phyloP scores from a whole-genome alignment of 2,797 vertebrate genomes.

The Eutrigla gurnardus region DNA sequence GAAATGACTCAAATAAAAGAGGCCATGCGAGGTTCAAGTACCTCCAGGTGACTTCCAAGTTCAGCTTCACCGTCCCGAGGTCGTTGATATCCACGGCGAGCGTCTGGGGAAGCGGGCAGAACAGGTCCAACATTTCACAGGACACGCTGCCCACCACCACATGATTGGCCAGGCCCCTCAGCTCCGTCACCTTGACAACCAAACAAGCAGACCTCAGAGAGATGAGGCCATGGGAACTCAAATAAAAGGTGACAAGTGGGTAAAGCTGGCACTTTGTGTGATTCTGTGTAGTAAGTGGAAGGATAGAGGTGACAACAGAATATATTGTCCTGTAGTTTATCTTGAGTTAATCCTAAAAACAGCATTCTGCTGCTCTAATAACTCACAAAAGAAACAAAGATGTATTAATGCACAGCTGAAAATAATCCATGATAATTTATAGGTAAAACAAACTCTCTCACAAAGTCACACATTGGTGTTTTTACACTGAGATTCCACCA shows the following conservation, averaged over 20 bases:
- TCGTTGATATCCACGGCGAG: slow-evolving; percentile 99
- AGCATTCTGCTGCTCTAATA: neutral
- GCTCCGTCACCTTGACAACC: slow-evolving; percentile 91
- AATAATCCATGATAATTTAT: neutral
- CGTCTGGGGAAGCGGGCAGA: slow-evolving; percentile 94
- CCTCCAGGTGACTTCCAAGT: slow-evolving; percentile 98
- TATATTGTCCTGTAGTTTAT: neutral
- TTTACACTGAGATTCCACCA: neutral
- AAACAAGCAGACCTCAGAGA: slow-evolving; percentile 23
- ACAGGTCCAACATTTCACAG: slow-evolving; percentile 97
- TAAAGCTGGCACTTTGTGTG: neutral
- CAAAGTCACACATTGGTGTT: neutral
- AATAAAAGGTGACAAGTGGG: neutral
- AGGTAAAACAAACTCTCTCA: no score
- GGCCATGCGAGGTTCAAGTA: slow-evolving; percentile 65
- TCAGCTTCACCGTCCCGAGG: slow-evolving; percentile 97
- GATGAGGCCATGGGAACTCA: neutral
- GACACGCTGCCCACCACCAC: slow-evolving; percentile 98
- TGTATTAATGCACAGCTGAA: neutral
- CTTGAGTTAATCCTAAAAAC: neutral
- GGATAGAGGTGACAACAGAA: neutral
- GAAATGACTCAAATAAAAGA: neutral
- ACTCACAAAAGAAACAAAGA: neutral
- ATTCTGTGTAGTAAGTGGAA: neutral
- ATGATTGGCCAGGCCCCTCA: slow-evolving; percentile 97